Conservation (phyloP, 1,140 invertebrate genomes). For the Drosophila kohkoa region DNA sequence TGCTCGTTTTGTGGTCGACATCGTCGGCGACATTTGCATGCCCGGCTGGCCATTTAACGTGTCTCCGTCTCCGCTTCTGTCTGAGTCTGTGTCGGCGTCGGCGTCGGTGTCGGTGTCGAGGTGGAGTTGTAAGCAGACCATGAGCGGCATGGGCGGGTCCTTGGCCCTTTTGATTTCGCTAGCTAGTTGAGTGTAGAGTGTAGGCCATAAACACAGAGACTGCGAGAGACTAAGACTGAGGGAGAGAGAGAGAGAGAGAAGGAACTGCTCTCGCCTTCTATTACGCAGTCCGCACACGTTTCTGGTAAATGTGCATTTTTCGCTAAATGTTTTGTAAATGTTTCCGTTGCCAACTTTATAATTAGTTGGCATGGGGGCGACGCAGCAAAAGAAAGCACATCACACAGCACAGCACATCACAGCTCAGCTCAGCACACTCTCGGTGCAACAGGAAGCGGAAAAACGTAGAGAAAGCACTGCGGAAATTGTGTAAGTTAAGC, state of each 20-base stretch:
- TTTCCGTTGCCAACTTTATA: slow-evolving; percentile 81
- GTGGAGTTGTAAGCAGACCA: not conserved
- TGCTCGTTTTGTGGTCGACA: slow-evolving; percentile 48
- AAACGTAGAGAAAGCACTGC: slow-evolving; percentile 44
- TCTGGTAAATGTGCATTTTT: slow-evolving; percentile 80
- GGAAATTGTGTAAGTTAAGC: slow-evolving; percentile 69
- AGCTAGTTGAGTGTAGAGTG: slow-evolving; percentile 24
- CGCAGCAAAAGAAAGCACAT: slow-evolving; percentile 36
- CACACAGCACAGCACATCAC: not conserved
- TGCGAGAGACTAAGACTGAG: not conserved
- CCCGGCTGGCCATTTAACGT: slow-evolving; percentile 64
- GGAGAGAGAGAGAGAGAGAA: too few relatives aligned
- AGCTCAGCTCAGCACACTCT: not conserved
- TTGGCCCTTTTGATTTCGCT: slow-evolving; percentile 63
- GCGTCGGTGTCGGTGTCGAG: not conserved
- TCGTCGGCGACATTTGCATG: slow-evolving; percentile 70
- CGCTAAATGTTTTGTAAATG: slow-evolving; percentile 84
- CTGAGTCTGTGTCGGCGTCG: slow-evolving; percentile 5
- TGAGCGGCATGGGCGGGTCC: slow-evolving; percentile 11
- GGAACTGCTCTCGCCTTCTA: slow-evolving; percentile 18
- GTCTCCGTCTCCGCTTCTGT: slow-evolving; percentile 5
- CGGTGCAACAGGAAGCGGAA: slow-evolving; percentile 36
- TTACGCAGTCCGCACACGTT: slow-evolving; percentile 80
- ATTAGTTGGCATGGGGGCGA: slow-evolving; percentile 68
- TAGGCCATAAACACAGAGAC: not conserved